Conservation (phyloP, 2,113 vertebrate genomes). For the Copsychus sechellarum region DNA sequence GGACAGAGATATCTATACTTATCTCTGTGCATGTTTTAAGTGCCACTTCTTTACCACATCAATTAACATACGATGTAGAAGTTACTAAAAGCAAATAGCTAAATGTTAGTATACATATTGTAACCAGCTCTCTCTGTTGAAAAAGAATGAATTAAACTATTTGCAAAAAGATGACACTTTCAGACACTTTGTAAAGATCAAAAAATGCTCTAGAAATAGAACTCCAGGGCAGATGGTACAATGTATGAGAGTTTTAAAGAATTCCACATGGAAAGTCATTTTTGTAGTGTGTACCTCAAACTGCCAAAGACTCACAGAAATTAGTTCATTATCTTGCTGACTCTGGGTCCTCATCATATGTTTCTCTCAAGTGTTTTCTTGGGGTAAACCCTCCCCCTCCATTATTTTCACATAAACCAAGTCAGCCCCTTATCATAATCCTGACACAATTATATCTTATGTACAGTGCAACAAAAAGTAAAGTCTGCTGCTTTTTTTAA, state of each 20-base stretch:
- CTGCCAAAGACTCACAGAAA: background rate
- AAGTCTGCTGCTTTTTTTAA: background rate
- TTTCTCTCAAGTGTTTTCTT: background rate
- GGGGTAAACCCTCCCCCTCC: accelerated
- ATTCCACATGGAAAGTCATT: background rate
- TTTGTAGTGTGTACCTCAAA: background rate
- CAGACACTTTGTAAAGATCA: background rate
- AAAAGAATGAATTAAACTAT: background rate
- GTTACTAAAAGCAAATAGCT: background rate
- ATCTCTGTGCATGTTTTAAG: background rate
- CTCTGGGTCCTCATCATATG: background rate
- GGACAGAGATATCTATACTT: background rate
- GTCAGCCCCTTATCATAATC: background rate
- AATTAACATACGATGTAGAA: background rate
- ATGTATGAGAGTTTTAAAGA: background rate
- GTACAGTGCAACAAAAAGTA: background rate
- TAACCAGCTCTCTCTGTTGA: background rate
- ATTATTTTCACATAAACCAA: background rate
- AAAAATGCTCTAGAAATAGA: background rate
- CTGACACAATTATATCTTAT: background rate
- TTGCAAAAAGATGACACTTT: background rate
- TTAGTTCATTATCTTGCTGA: background rate
- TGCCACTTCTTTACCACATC: background rate
- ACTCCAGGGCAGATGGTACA: background rate
- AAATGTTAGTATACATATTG: background rate